Conservation (phyloP, 2,113 vertebrate genomes). For the Corapipo altera region DNA sequence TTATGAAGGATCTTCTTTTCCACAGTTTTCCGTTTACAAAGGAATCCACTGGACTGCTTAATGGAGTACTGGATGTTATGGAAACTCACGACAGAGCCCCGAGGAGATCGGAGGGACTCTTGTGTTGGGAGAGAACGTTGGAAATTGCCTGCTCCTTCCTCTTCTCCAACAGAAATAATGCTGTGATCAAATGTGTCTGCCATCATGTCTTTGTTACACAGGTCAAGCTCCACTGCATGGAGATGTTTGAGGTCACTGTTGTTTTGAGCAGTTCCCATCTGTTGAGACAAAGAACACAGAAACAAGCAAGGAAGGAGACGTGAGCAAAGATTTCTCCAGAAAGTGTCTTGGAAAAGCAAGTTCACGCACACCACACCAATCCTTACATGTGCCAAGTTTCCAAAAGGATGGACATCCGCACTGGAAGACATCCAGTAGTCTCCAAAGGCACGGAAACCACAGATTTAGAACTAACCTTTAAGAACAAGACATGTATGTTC, state of each 20-base stretch:
- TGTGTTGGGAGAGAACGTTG: conserved; percentile 43
- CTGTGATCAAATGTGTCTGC: background rate
- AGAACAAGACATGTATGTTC: background rate
- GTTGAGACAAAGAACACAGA: background rate
- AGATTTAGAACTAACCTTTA: background rate
- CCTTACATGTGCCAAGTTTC: background rate
- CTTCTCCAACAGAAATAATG: conserved; percentile 21
- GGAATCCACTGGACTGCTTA: conserved; percentile 44
- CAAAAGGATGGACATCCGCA: background rate
- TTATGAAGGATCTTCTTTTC: conserved; percentile 69
- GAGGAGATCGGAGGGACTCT: conserved; percentile 55
- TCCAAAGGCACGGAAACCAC: background rate
- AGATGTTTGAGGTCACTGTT: background rate
- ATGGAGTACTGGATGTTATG: conserved; percentile 66
- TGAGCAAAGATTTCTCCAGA: background rate
- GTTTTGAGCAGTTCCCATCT: conserved; percentile 50
- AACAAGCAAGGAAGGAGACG: background rate
- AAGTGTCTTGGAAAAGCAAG: background rate
- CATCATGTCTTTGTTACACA: background rate
- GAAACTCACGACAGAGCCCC: conserved; percentile 68
- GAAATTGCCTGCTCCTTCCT: background rate
- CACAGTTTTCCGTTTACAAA: conserved; percentile 36
- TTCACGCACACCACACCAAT: background rate
- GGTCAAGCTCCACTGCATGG: conserved; percentile 14
- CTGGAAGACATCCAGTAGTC: background rate